These are phyloP conservation scores for Riparia riparia DNA, from an alignment of 2,113 vertebrate species.

Conservation along the genomic window DNA sequence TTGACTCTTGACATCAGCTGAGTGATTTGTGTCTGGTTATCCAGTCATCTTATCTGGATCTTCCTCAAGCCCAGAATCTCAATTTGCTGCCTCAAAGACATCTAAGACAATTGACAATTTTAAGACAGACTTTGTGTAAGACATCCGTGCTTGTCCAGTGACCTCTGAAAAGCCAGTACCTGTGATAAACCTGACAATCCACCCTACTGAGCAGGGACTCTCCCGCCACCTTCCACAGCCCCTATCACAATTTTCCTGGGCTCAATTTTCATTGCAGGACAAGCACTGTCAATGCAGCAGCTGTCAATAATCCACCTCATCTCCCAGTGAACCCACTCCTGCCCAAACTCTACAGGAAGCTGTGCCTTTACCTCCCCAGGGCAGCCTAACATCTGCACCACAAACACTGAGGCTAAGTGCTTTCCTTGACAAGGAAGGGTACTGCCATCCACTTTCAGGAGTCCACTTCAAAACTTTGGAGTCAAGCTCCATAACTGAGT, in stretches of 20 bases:
- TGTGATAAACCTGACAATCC: not conserved
- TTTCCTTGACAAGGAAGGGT: not conserved
- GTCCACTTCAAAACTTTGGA: not conserved
- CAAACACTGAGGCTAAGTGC: no score
- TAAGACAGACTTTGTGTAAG: not conserved
- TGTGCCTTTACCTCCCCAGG: not conserved
- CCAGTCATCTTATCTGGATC: not conserved
- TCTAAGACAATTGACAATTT: not conserved
- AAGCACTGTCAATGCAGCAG: not conserved
- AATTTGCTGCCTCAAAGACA: not conserved
- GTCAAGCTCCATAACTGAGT: not conserved
- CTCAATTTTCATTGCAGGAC: not conserved
- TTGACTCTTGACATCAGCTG: not conserved
- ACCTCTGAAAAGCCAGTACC: not conserved
- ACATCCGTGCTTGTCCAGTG: not conserved
- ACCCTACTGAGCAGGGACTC: not conserved
- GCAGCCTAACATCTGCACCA: not conserved
- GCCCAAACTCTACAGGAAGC: not conserved
- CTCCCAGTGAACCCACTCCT: not conserved
- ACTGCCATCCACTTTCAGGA: not conserved
- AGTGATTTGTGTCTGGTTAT: not conserved
- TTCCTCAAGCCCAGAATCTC: not conserved
- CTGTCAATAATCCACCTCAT: not conserved
- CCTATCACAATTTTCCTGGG: rapidly evolving
- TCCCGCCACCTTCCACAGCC: not conserved